A percentile compares a stretch with the other conserved stretches of the same genome.
These are phyloP conservation scores for Lypha dubia DNA, from an alignment of 2,888 invertebrate genomes.

Conservation along the genomic window DNA sequence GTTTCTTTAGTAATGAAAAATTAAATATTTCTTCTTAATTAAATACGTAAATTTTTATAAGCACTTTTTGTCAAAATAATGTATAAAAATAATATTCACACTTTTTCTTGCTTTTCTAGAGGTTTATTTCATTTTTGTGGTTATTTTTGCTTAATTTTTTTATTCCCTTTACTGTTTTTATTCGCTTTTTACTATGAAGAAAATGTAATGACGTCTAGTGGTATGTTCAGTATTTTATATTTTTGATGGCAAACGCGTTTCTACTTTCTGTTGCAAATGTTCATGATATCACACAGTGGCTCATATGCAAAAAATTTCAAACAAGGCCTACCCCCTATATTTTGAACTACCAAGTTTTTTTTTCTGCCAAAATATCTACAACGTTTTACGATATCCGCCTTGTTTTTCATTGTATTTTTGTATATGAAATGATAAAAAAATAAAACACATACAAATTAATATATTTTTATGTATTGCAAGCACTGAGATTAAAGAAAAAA, in stretches of 20 bases:
- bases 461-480: no score
- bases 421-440: no score
- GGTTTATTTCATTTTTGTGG: conserved; percentile 62
- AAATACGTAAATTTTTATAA: conserved; percentile 65
- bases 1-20: not conserved
- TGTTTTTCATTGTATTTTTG: no score
- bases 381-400: no score
- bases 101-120: conserved; percentile 60
- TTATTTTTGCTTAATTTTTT: conserved; percentile 50
- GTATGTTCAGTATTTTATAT: conserved; percentile 40
- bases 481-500: no score
- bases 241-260: not conserved
- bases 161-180: conserved; percentile 45
- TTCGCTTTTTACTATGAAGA: not conserved
- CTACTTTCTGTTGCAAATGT: not conserved
- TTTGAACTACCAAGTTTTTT: no score
- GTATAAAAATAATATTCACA: conserved; percentile 66
- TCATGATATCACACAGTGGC: not conserved
- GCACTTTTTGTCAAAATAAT: conserved; percentile 71
- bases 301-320: no score
- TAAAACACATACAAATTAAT: no score
- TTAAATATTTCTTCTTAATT: conserved; percentile 48
- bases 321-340: no score
- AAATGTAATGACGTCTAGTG: conserved; percentile 21
- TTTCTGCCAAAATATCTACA: no score